A percentile compares a stretch with the other conserved stretches of the same genome.
Evolutionary conservation across 2,797 vertebrate genomes (phyloP).

Genomic region (Astyanax mexicanus): DNA sequence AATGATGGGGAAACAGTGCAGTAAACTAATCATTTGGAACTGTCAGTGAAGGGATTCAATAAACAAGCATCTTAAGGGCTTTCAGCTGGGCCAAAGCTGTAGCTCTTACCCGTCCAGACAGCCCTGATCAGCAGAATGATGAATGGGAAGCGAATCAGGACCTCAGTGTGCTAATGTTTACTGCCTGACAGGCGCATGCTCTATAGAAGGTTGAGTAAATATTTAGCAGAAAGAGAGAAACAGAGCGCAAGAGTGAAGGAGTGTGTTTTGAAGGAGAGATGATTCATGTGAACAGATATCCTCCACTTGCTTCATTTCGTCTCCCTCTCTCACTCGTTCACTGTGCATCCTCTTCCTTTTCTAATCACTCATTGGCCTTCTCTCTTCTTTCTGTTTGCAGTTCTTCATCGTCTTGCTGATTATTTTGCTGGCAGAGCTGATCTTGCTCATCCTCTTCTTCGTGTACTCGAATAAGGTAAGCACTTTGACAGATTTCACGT

Average conservation of each 20-base stretch:
- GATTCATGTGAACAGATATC: constrained; percentile 45
- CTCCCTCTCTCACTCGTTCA: neutral
- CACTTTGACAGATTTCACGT: constrained; percentile 5
- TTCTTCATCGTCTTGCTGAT: constrained; percentile 97
- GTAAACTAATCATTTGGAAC: constrained; percentile 51
- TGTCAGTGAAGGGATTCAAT: constrained; percentile 53
- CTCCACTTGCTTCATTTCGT: neutral
- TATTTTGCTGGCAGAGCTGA: constrained; percentile 95
- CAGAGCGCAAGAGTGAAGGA: constrained; percentile 28
- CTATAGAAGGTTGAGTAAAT: constrained; percentile 64
- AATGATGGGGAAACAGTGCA: constrained; percentile 32
- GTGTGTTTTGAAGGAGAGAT: constrained; percentile 31
- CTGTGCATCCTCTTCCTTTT: neutral
- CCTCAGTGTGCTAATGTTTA: constrained; percentile 61
- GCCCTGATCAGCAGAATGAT: constrained; percentile 57
- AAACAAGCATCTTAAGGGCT: constrained; percentile 55
- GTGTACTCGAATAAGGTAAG: constrained; percentile 98
- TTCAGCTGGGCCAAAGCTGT: constrained; percentile 53
- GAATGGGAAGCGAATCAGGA: constrained; percentile 63
- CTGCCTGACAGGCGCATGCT: constrained; percentile 57
- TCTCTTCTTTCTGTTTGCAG: constrained; percentile 71
- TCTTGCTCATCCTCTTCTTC: constrained; percentile 96
- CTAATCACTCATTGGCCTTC: constrained; percentile 9
- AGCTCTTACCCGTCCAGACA: constrained; percentile 57
- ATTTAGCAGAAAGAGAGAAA: constrained; percentile 61